phyloP scores from a whole-genome alignment of 2,797 vertebrate genomes.

The Lepidocolaptes lacrymiger region DNA sequence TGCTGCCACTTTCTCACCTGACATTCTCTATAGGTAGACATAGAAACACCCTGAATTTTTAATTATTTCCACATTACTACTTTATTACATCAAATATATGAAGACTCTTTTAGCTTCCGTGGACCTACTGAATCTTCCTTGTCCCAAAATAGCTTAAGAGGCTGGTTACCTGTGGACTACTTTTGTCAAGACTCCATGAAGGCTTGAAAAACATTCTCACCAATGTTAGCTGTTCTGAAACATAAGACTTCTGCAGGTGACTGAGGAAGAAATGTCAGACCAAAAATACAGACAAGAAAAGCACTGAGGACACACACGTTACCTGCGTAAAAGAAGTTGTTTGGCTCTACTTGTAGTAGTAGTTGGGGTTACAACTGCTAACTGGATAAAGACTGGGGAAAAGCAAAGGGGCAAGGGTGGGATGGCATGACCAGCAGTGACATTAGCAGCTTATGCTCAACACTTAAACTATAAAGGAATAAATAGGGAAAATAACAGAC shows the following conservation, averaged over 20 bases:
- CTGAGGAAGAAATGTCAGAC: background rate
- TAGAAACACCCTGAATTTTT: too few species aligned
- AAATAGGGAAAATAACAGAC: background rate
- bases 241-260: background rate
- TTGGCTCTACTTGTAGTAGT: background rate
- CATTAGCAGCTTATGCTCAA: background rate
- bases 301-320: background rate
- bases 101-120: too few species aligned
- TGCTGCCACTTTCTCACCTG: too few species aligned
- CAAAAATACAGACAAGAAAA: background rate
- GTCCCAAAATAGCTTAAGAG: too few species aligned
- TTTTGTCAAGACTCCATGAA: too few species aligned
- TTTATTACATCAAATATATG: too few species aligned
- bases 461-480: background rate
- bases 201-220: too few species aligned
- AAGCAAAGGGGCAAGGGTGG: background rate
- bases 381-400: fast-evolving
- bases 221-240: background rate
- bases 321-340: background rate
- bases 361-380: background rate
- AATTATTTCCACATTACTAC: too few species aligned
- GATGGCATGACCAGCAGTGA: background rate
- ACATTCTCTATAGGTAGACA: too few species aligned
- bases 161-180: too few species aligned
- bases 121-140: too few species aligned